phyloP scores from a whole-genome alignment of 2,888 invertebrate genomes.

The Andrena minutula region DNA sequence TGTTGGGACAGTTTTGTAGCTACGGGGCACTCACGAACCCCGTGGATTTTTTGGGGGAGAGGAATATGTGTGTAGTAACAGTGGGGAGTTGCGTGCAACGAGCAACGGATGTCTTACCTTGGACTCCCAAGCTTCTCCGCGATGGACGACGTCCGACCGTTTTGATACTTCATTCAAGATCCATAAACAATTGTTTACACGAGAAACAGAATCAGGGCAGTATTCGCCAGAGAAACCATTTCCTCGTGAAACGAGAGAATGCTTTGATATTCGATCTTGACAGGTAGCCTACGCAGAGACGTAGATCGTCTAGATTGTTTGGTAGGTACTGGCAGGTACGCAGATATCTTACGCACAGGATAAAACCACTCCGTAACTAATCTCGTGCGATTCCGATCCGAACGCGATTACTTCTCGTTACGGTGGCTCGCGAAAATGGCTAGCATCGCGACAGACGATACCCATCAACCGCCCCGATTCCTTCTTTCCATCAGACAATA shows the following conservation, averaged over 20 bases:
- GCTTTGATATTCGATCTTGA: constrained; percentile 10
- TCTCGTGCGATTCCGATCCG: constrained; percentile 53
- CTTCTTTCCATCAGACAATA: neutral
- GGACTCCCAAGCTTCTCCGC: constrained; percentile 65
- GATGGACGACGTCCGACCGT: constrained; percentile 62
- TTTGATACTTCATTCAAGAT: constrained; percentile 67
- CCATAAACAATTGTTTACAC: constrained; percentile 59
- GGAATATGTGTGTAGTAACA: neutral
- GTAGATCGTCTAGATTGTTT: constrained; percentile 14
- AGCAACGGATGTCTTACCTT: constrained; percentile 64
- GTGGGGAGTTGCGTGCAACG: neutral
- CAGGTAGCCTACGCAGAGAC: constrained; percentile 1
- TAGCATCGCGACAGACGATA: constrained; percentile 51
- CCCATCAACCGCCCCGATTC: constrained; percentile 37
- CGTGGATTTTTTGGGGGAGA: neutral
- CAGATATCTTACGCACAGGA: constrained; percentile 47
- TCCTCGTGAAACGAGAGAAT: constrained; percentile 18
- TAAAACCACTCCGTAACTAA: constrained; percentile 67
- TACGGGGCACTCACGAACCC: neutral
- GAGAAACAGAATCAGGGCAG: constrained; percentile 29
- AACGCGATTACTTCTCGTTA: constrained; percentile 76
- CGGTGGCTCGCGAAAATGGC: constrained; percentile 71
- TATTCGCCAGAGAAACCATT: constrained; percentile 45
- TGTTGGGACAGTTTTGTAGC: constrained; percentile 8
- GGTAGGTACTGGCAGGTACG: constrained; percentile 11